Evolutionary conservation across 2,888 invertebrate genomes (phyloP).

Genomic region (Mesorhabditis spiculigera): DNA sequence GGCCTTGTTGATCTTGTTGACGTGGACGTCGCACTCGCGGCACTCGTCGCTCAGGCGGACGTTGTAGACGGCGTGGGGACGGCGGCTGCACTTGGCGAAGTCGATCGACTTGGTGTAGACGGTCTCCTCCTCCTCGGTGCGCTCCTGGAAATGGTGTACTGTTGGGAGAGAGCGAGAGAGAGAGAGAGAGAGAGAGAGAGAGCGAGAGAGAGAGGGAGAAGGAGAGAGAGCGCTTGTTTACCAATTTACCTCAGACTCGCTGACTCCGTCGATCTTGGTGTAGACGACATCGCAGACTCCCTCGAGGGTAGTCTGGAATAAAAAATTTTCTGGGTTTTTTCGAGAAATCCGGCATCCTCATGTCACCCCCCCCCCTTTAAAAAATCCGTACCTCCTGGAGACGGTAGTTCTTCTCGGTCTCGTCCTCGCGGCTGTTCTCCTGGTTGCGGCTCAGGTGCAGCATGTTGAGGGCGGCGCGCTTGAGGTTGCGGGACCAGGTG

Average conservation of each 20-base stretch:
- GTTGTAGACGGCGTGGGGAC: conserved; percentile 40
- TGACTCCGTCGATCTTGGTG: conserved; percentile 20
- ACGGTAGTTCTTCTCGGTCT: conserved; percentile 8
- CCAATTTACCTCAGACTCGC: background rate
- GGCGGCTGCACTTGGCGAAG: conserved; percentile 59
- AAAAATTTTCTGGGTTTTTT: too few species aligned
- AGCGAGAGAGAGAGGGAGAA: background rate
- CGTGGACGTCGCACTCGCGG: conserved; percentile 24
- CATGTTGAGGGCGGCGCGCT: conserved; percentile 51
- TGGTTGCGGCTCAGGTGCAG: conserved; percentile 20
- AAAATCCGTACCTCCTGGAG: background rate
- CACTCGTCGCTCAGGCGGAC: conserved; percentile 28
- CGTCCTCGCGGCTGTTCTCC: conserved; percentile 11
- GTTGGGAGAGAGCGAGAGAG: background rate
- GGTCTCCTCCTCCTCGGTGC: conserved; percentile 17
- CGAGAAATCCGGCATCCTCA: too few species aligned
- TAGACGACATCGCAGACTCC: conserved; percentile 42
- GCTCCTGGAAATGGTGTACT: background rate
- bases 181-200: background rate
- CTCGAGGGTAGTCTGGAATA: conserved; percentile 40
- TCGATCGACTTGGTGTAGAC: conserved; percentile 54
- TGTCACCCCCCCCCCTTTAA: background rate
- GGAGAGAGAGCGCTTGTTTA: background rate
- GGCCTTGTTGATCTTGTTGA: background rate
- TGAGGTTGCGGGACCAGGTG: conserved; percentile 52